Base-by-base conservation (phyloP, 2,888 invertebrate species). In the Falcaria lacertinaria region DNA sequence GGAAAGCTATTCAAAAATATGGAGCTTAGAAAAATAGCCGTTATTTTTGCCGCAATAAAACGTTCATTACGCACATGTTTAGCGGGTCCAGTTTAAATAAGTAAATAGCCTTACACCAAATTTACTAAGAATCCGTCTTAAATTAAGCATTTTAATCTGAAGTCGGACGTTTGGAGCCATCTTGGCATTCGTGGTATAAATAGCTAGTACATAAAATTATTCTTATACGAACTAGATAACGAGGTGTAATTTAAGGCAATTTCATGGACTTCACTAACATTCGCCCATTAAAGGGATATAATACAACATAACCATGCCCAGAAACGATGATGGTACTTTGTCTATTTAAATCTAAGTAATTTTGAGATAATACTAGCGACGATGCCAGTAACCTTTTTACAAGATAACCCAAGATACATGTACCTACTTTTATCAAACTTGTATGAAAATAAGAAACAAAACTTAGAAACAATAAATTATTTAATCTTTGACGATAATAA, bases 171-270 rank as follows among this genome's bases (percentile, higher is more conserved):
- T 19, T 19, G 3, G 6, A 19, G 4, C 4, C 19, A 19, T 19
- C 19, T 19, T 6, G 19, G 6, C 19, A n/a, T n/a, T n/a, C n/a
- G n/a, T 19, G 19, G 19, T 4, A 19, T 19, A 19, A 22, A 22
- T 7, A 22, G 7, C 5, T 6, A 22, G 7, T 19, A 22, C 7
- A 22, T 22, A 2, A 6, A 22, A 22, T 28, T 11, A 28, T 19
- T 19, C 19, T 19, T 1, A 4, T 19, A 19, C 19, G 19, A 19
- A 19, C 19, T 19, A 19, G 19, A 19, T 19, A 19, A 19, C 19
- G 19, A 19, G 19, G 62, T 19, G 35, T 57, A 64, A 69, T 69
- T 63, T 61, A 42, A 52, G 50, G 45, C 48, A 59, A 68, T 62
- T 67, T 60, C 45, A 61, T 44, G 49, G 52, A 38, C 46, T 52